Percentiles rank a stretch among this genome's conserved stretches.
Conservation (phyloP, 2,888 invertebrate species). For the Blera fallax region DNA sequence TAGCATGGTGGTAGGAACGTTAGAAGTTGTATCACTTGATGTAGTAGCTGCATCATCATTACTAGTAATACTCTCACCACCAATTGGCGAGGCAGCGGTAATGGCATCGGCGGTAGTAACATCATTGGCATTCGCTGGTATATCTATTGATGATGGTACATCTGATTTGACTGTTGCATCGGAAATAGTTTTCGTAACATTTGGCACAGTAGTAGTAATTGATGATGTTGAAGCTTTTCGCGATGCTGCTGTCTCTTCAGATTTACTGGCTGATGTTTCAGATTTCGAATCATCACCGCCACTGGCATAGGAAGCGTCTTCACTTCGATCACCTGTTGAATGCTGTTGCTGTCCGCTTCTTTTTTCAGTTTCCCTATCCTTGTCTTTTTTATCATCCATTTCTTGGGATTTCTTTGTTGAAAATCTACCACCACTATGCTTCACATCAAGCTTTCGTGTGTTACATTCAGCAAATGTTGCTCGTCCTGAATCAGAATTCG, state of each 20-base stretch:
- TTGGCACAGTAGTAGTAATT: conserved; percentile 43
- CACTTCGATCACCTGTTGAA: neutral
- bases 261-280: neutral
- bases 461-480: conserved; percentile 10
- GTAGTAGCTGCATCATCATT: conserved; percentile 72
- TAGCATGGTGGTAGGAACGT: conserved; percentile 38
- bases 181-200: conserved; percentile 1
- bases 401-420: conserved; percentile 15
- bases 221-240: neutral
- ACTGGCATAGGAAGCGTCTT: conserved; percentile 20
- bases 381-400: conserved; percentile 52
- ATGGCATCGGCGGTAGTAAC: neutral
- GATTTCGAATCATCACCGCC: conserved; percentile 21
- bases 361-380: conserved; percentile 45
- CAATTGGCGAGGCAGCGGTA: neutral
- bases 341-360: conserved; percentile 7
- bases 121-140: neutral
- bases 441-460: conserved; percentile 40
- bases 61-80: conserved; percentile 61
- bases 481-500: neutral
- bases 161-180: neutral
- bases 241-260: neutral
- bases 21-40: conserved; percentile 69
- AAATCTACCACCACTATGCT: conserved; percentile 11
- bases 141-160: neutral